These are phyloP conservation scores for Sinosuthora webbiana DNA, from an alignment of 2,113 vertebrate genomes.

Conservation along the genomic window DNA sequence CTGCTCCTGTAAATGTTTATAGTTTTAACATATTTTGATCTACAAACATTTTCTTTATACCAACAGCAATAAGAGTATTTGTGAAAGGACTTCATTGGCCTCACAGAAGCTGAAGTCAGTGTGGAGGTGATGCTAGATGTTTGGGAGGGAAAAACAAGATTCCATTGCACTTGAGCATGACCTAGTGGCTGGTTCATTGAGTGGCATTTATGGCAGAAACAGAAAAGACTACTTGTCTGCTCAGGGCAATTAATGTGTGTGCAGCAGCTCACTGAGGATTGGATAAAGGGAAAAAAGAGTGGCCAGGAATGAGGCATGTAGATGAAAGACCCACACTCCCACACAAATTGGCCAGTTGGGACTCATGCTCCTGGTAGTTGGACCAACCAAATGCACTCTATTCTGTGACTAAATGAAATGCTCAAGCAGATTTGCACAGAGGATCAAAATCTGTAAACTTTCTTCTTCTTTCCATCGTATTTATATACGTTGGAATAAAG, in stretches of 20 bases:
- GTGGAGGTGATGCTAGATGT: slow-evolving; percentile 41
- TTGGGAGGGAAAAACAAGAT: slow-evolving; percentile 42
- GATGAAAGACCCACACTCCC: not conserved
- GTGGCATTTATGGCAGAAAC: slow-evolving; percentile 67
- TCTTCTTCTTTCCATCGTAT: slow-evolving; percentile 15
- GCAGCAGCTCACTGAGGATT: not conserved
- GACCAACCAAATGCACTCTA: slow-evolving; percentile 21
- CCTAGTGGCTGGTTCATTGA: slow-evolving; percentile 76
- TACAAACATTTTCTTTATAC: not conserved
- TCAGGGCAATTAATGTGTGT: slow-evolving; percentile 8
- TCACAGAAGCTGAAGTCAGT: not conserved
- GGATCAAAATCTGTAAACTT: slow-evolving; percentile 50
- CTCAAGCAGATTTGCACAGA: slow-evolving; percentile 20
- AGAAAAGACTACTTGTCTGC: slow-evolving; percentile 51
- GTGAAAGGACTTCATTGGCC: not conserved
- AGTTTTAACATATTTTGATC: not conserved
- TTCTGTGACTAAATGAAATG: slow-evolving; percentile 47
- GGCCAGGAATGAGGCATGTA: not conserved
- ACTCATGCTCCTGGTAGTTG: not conserved
- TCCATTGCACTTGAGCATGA: slow-evolving; percentile 78
- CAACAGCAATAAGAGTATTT: not conserved
- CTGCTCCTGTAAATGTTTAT: not conserved
- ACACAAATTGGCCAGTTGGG: not conserved
- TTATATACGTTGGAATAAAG: not conserved
- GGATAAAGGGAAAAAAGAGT: not conserved